Evolutionary conservation across 2,888 invertebrate species (phyloP), one percentile per base, ranked within the genome.

Genomic region (Mimas tiliae): DNA sequence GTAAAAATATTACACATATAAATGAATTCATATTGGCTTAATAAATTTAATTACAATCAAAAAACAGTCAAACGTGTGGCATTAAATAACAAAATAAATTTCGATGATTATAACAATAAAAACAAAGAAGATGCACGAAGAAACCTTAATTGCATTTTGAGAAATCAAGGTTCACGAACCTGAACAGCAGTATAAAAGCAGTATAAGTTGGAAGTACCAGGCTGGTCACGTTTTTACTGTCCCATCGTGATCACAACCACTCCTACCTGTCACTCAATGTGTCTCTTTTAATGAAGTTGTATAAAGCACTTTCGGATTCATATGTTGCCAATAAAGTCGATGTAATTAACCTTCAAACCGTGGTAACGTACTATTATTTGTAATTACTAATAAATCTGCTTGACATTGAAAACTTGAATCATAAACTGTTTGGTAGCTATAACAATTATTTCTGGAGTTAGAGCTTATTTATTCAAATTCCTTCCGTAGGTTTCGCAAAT

Each of bases 271-370:
- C 42, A 58, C 42, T 58, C 42, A 19, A 74, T 74, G 65, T 67
- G 68, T 71, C 69, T 62, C 63, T 65, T 68, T 73, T 70, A 67
- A 65, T 70, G 12, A 58, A 58, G 58, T 58, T 58, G 42, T 58
- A 42, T 19, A 38, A 52, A 14, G 19, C 58, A 58, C 58, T 58
- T 58, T 42, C 58, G 6, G 6, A 58, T 58, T 42, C 58, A 42
- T 42, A 42, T 12, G 38, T 19, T 42, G 19, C 38, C 19, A 16
- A 16, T 55, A 3, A 19, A 6, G 3, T 14, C n/a, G 0, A 6
- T 58, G 11, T 12, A 6, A 42, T 19, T 19, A 38, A 42, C 38
- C 38, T 58, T 42, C 55, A 16, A 34, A 51, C 21, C 14, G 12
- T 52, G 27, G 34, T n/a, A 55, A 34, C 34, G 4, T 34, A 34